phyloP scores from a whole-genome alignment of 2,113 vertebrate genomes.

The Sinocyclocheilus rhinocerous region DNA sequence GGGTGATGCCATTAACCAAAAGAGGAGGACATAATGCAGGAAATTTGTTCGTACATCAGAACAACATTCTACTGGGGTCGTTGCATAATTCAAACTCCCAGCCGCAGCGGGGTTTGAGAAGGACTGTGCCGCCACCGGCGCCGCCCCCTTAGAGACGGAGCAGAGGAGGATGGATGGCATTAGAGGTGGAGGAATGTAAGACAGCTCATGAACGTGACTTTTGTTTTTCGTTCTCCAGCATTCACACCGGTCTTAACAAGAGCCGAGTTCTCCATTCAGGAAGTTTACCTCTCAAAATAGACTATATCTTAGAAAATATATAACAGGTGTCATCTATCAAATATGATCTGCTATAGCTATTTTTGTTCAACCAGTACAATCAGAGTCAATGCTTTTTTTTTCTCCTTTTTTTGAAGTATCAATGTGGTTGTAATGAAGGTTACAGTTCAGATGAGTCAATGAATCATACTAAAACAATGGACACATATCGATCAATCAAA shows the following conservation, averaged over 20 bases:
- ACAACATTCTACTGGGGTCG: constrained; percentile 81
- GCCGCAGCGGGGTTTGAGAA: constrained; percentile 70
- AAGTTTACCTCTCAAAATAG: constrained; percentile 81
- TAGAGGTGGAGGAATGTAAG: constrained; percentile 62
- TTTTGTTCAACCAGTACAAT: constrained; percentile 76
- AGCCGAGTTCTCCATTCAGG: constrained; percentile 73
- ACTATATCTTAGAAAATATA: constrained; percentile 85
- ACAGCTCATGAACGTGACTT: constrained; percentile 69
- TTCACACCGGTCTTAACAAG: constrained; percentile 63
- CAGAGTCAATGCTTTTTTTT: constrained; percentile 69
- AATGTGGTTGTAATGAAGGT: constrained; percentile 74
- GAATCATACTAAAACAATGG: constrained; percentile 76
- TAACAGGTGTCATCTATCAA: constrained; percentile 78
- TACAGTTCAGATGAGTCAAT: constrained; percentile 74
- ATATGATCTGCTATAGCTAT: constrained; percentile 76
- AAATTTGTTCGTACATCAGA: constrained; percentile 76
- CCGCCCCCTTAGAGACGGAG: constrained; percentile 62
- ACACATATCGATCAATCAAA: constrained; percentile 69
- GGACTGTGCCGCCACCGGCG: constrained; percentile 70
- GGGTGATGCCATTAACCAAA: constrained; percentile 49
- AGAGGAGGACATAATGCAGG: constrained; percentile 63
- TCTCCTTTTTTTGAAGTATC: constrained; percentile 63
- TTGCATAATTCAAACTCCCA: constrained; percentile 80
- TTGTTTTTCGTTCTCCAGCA: constrained; percentile 70
- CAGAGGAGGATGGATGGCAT: constrained; percentile 58